A percentile compares a stretch with the other conserved stretches of the same genome.
Evolutionary conservation across 2,113 vertebrate genomes (phyloP).

Genomic region (Phoxinus phoxinus): DNA sequence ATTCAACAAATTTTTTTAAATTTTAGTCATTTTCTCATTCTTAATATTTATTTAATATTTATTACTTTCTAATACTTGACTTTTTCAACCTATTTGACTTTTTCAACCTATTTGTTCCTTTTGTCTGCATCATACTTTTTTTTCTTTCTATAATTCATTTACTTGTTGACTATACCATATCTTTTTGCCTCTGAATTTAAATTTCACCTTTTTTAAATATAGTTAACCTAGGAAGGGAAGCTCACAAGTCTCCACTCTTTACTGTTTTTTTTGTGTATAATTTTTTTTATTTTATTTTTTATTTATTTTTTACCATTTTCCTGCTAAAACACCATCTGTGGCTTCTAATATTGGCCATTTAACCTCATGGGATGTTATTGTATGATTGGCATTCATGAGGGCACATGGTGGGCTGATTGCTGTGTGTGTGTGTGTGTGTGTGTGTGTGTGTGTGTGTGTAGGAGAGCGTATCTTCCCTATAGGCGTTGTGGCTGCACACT

Average conservation of each 20-base stretch:
- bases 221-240: not conserved
- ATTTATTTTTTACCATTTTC: too few species aligned
- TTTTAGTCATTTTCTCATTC: not conserved
- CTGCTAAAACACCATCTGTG: not conserved
- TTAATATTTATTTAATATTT: not conserved
- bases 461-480: conserved; percentile 43
- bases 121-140: not conserved
- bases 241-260: not conserved
- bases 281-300: too few species aligned
- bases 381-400: conserved; percentile 41
- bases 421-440: conserved; percentile 7
- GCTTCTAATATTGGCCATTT: conserved; percentile 3
- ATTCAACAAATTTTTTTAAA: not conserved
- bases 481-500: conserved; percentile 25
- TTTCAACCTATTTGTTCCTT: not conserved
- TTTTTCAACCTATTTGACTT: not conserved
- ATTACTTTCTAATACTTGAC: not conserved
- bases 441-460: conserved; percentile 21
- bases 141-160: not conserved
- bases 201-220: not conserved
- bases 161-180: not conserved
- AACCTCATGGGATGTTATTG: not conserved
- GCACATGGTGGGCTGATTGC: conserved; percentile 27
- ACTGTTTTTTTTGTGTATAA: not conserved
- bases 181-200: too few species aligned